phyloP scores from a whole-genome alignment of 1,140 invertebrate genomes.

The Orius insidiosus region DNA sequence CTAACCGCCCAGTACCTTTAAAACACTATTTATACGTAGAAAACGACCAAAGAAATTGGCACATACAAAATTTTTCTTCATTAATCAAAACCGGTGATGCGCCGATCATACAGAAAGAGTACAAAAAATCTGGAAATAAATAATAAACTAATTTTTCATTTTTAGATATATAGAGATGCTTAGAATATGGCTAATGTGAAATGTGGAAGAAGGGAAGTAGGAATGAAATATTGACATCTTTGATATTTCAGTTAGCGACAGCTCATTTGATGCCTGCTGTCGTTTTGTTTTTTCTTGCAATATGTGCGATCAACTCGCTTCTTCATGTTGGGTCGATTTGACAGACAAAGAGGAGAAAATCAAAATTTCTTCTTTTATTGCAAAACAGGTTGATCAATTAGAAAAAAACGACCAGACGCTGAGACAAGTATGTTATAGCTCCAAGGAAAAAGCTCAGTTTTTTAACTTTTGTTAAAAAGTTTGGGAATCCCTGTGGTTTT shows the following conservation, averaged over 20 bases:
- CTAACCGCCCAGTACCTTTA: constrained; percentile 85
- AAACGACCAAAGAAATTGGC: too few species aligned
- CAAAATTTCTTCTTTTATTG: constrained; percentile 68
- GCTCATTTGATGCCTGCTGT: constrained; percentile 81
- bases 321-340: constrained; percentile 56
- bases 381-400: constrained; percentile 59
- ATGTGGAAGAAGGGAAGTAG: too few species aligned
- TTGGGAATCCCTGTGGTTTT: too few species aligned
- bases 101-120: too few species aligned
- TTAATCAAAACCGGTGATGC: too few species aligned
- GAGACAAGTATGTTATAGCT: constrained; percentile 54
- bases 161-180: too few species aligned
- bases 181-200: too few species aligned
- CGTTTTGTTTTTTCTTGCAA: constrained; percentile 87
- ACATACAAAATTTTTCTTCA: too few species aligned
- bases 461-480: too few species aligned
- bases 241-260: constrained; percentile 31
- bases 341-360: constrained; percentile 66
- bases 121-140: too few species aligned
- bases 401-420: constrained; percentile 59
- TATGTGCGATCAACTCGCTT: constrained; percentile 61
- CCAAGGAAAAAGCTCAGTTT: too few species aligned
- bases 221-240: background rate
- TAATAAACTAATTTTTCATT: too few species aligned
- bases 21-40: constrained; percentile 65